A percentile compares a stretch with the other conserved stretches of the same genome.
These are phyloP conservation scores for Prionailurus viverrinus DNA, from an alignment of 2,113 vertebrate genomes.

Conservation along the genomic window DNA sequence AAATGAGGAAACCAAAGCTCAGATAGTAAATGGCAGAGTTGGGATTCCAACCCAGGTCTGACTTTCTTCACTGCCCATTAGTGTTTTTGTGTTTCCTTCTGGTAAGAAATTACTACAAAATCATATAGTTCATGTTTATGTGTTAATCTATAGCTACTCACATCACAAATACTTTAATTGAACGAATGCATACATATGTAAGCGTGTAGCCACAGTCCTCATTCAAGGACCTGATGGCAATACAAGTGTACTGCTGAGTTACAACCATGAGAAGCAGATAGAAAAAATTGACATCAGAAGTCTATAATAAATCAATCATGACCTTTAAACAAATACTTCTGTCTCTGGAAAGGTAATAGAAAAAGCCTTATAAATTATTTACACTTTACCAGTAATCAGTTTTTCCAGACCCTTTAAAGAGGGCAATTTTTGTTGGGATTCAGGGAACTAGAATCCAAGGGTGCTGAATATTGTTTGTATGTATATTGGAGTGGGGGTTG, in stretches of 20 bases:
- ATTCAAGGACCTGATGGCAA: background rate
- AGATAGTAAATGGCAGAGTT: conserved; percentile 12
- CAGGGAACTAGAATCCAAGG: background rate
- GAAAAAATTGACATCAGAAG: background rate
- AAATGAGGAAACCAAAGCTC: conserved; percentile 38
- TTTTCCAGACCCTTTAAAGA: conserved; percentile 45
- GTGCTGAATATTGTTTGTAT: background rate
- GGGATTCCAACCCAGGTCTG: background rate
- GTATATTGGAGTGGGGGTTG: background rate
- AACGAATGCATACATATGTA: background rate
- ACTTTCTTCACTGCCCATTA: background rate
- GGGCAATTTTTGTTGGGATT: background rate
- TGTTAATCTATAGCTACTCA: background rate
- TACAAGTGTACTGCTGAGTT: background rate
- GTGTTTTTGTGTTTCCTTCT: conserved; percentile 36
- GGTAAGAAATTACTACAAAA: background rate
- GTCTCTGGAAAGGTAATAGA: conserved; percentile 34
- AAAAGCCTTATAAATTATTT: conserved; percentile 46
- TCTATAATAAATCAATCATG: background rate
- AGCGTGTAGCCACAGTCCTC: background rate
- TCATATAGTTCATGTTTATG: background rate
- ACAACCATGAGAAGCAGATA: conserved; percentile 22
- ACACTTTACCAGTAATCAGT: background rate
- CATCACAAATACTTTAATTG: background rate
- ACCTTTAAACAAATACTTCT: conserved; percentile 48